Conservation (phyloP, 1,140 invertebrate species). For the Bombus balteatus region DNA sequence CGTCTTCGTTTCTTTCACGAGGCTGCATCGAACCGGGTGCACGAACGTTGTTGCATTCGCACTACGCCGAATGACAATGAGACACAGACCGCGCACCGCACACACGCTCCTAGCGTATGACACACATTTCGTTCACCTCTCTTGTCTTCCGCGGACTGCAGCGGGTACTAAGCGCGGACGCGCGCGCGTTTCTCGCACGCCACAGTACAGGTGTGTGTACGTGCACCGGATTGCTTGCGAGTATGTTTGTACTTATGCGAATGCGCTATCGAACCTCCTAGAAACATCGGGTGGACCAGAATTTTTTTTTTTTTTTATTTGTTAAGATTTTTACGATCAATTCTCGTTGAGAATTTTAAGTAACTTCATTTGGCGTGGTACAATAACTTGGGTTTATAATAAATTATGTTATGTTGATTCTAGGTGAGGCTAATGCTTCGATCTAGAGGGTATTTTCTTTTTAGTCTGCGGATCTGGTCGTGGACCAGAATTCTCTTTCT, state of each 20-base stretch:
- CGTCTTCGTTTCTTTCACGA: conserved; percentile 52
- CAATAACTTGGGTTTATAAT: no score
- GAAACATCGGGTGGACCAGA: conserved; percentile 69
- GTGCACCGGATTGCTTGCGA: neutral
- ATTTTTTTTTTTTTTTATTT: neutral
- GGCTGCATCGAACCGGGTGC: conserved; percentile 32
- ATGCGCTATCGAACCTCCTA: conserved; percentile 63
- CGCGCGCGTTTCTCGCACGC: conserved; percentile 7
- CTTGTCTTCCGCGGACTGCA: conserved; percentile 61
- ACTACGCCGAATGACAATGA: conserved; percentile 67
- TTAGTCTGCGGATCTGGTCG: no score
- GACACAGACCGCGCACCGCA: conserved; percentile 42
- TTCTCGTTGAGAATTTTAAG: no score
- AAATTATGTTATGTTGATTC: no score
- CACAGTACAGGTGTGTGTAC: conserved; percentile 3
- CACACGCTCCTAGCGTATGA: conserved; percentile 63
- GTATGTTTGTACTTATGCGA: neutral
- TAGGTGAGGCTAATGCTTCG: no score
- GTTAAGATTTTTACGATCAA: no score
- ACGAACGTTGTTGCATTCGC: conserved; percentile 56
- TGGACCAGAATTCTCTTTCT: conserved; percentile 58
- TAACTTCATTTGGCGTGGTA: no score
- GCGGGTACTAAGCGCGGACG: conserved; percentile 27
- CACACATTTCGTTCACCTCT: conserved; percentile 72
- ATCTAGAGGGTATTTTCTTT: no score